Evolutionary conservation across 2,113 vertebrate species (phyloP), one percentile per base, ranked within the genome.

Genomic region (Hyaena hyaena): DNA sequence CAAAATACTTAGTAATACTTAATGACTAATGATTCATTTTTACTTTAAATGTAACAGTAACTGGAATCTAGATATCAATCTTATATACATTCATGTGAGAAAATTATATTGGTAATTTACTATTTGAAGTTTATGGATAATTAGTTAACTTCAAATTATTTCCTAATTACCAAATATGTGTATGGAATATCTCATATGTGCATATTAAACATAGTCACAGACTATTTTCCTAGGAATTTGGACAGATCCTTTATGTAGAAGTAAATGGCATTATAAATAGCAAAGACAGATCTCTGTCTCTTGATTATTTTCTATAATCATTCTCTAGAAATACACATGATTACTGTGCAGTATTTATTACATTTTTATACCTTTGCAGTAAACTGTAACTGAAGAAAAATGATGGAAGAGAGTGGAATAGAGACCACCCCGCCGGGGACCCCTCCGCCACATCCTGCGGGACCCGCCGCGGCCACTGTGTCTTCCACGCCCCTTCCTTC

Each of bases 401-500:
- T 99, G 99, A 99, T 99, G 99, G 99, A 99, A 99, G 99, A 99
- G 98, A 99, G 99, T 92, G 99, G 99, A 94, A 99, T 99, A 98
- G 99, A 99, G 98, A 99, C 99, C 0, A 99, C 99, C 0, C 99
- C 99, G 1, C 99, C 99, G 6, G 98, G 98, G n/a, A 99, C 99
- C 0, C 99, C 99, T 1, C 99, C 99, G 4, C 99, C 98, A 31
- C 98, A 97, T 55, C 65, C 97, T 33, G 28, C 89, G 6, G 98
- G 90, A 35, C 50, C 91, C 45, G 63, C 87, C 43, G 63, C 97
- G 16, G 77, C 98, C 5, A 31, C 97, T 1, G 15, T 97, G 35
- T 94, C 98, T 28, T n/a, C 98, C 11, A 83, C 98, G 3, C 97
- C 99, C 7, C n/a, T 98, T 66, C 97, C 99, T 65, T 85, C 87